Evolutionary conservation across 2,797 vertebrate species (phyloP).

Genomic region (Mustela erminea): DNA sequence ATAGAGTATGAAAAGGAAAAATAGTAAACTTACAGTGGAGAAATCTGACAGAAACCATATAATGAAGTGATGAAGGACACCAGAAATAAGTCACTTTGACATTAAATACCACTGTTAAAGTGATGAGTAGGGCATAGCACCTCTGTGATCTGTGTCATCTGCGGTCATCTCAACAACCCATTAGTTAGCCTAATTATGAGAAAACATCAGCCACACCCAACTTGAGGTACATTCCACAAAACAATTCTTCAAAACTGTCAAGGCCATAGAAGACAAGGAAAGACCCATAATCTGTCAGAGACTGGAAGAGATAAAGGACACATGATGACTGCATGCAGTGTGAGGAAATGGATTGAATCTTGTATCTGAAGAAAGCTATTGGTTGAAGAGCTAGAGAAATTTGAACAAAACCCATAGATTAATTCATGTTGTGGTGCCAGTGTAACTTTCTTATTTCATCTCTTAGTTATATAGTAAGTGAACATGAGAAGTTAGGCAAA

Average conservation of each 20-base stretch:
- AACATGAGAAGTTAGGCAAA: not conserved
- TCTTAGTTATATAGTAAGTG: not conserved
- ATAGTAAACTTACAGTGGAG: not conserved
- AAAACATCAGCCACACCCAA: not conserved
- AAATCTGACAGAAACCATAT: not conserved
- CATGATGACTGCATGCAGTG: rapidly evolving
- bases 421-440: not conserved
- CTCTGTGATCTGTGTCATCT: too few species aligned
- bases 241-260: not conserved
- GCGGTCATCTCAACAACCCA: not conserved
- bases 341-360: not conserved
- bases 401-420: not conserved
- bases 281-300: not conserved
- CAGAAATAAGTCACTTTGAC: not conserved
- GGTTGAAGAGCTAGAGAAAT: not conserved
- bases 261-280: not conserved
- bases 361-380: not conserved
- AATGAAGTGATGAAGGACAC: not conserved
- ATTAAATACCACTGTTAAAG: not conserved
- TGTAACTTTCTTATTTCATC: not conserved
- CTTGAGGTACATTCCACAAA: not conserved
- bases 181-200: not conserved
- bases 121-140: rapidly evolving
- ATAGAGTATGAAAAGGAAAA: not conserved
- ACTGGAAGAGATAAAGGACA: not conserved